Conservation (phyloP, 2,797 vertebrate species). For the Passerculus sandwichensis region DNA sequence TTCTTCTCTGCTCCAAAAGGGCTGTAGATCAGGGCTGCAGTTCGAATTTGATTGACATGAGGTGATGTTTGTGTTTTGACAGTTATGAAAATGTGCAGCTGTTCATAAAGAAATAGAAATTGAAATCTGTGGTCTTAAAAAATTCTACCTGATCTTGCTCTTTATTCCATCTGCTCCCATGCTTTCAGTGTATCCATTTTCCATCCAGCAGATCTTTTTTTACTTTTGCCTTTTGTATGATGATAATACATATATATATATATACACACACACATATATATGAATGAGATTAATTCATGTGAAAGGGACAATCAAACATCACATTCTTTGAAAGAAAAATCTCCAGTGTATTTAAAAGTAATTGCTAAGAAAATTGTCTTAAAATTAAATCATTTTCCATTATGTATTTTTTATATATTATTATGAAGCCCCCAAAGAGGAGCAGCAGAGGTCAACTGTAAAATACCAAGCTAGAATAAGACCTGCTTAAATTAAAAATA, state of each 20-base stretch:
- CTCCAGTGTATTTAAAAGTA: not conserved
- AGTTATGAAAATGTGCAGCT: constrained; percentile 55
- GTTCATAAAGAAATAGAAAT: constrained; percentile 18
- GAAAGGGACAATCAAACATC: not conserved
- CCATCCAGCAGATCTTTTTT: not conserved
- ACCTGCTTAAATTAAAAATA: not conserved
- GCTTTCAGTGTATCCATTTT: not conserved
- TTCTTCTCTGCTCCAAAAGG: not conserved
- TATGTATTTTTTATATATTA: not conserved
- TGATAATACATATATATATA: not conserved
- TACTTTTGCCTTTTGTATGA: not conserved
- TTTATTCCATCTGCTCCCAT: not conserved
- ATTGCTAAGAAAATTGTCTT: not conserved
- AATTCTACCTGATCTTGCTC: constrained; percentile 6
- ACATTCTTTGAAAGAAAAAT: not conserved
- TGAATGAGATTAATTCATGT: not conserved
- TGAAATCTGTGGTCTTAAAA: constrained; percentile 16
- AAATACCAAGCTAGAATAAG: not conserved
- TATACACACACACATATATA: not conserved
- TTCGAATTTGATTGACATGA: constrained; percentile 19
- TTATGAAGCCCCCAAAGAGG: not conserved
- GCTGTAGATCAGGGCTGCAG: not conserved
- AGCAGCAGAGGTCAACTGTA: not conserved
- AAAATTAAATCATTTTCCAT: not conserved
- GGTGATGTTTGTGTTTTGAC: constrained; percentile 38